Percentiles rank a stretch among this genome's conserved stretches.
Evolutionary conservation across 1,140 invertebrate species (phyloP).

Genomic region (Apis florea): DNA sequence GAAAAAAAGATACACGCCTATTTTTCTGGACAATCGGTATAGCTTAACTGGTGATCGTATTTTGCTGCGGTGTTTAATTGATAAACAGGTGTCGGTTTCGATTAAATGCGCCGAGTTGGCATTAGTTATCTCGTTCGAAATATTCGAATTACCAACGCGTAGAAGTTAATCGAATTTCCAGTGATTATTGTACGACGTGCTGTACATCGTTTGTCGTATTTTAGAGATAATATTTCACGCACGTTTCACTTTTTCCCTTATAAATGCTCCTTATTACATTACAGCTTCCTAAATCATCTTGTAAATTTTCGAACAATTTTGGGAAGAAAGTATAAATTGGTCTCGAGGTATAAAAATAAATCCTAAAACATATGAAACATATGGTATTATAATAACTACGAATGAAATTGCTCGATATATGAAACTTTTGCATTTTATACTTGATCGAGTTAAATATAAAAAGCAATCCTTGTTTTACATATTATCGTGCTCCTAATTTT

Average conservation of each 20-base stretch:
- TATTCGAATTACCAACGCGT: neutral
- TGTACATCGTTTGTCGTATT: neutral
- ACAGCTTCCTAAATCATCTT: too few species aligned
- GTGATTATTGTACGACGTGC: neutral
- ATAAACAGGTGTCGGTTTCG: slow-evolving; percentile 35
- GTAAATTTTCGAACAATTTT: too few species aligned
- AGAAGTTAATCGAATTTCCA: neutral
- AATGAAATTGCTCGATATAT: neutral
- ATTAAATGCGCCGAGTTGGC: slow-evolving; percentile 1
- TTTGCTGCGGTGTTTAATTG: neutral
- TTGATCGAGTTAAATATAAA: neutral
- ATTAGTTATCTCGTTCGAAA: slow-evolving; percentile 6
- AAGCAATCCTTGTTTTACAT: slow-evolving; percentile 8
- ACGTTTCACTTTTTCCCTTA: neutral
- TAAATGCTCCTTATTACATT: too few species aligned
- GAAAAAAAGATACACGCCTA: neutral
- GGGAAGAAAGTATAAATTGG: too few species aligned
- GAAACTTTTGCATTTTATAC: neutral
- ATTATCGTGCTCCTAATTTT: slow-evolving; percentile 8
- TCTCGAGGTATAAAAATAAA: too few species aligned
- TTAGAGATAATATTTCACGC: neutral
- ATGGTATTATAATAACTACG: neutral
- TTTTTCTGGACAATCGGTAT: neutral
- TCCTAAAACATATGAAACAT: too few species aligned
- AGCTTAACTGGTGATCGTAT: neutral